These are phyloP conservation scores for Dinocampus coccinellae DNA, from an alignment of 2,888 invertebrate genomes.

Conservation along the genomic window DNA sequence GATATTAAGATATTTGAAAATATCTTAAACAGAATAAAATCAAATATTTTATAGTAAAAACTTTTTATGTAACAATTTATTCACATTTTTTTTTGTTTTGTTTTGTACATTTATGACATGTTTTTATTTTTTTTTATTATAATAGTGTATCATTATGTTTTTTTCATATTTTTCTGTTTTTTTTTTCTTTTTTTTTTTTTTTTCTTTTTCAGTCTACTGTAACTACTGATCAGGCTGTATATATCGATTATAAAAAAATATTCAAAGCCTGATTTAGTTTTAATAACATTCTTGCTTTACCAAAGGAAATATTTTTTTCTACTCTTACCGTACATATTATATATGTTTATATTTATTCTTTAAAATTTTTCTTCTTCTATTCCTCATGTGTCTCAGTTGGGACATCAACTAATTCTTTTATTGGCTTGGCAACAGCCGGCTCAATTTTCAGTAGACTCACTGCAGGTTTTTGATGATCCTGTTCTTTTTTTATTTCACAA, in stretches of 20 bases:
- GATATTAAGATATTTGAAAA: background rate
- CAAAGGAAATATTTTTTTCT: slow-evolving; percentile 26
- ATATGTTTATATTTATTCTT: slow-evolving; percentile 12
- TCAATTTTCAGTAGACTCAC: background rate
- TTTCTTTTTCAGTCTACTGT: slow-evolving; percentile 27
- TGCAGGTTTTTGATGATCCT: background rate
- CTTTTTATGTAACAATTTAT: slow-evolving; percentile 68
- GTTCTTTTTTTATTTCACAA: slow-evolving; percentile 28
- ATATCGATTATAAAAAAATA: too few species aligned
- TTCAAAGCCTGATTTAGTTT: slow-evolving; percentile 56
- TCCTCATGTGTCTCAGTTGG: slow-evolving; percentile 30
- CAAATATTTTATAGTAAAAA: slow-evolving; percentile 41
- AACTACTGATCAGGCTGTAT: slow-evolving; percentile 29
- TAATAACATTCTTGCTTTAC: too few species aligned
- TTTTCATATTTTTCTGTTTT: slow-evolving; percentile 32
- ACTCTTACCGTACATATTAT: background rate
- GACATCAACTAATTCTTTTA: slow-evolving; percentile 66
- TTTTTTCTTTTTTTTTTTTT: slow-evolving; percentile 34
- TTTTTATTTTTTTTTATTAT: slow-evolving; percentile 47
- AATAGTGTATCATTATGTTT: slow-evolving; percentile 34
- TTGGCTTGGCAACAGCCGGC: slow-evolving; percentile 65
- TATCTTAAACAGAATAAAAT: background rate
- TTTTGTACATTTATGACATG: slow-evolving; percentile 38
- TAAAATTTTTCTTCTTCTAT: too few species aligned
- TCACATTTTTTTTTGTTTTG: slow-evolving; percentile 47